Base-by-base conservation (phyloP, 2,113 vertebrate genomes). In the Irena cyanogastra region DNA sequence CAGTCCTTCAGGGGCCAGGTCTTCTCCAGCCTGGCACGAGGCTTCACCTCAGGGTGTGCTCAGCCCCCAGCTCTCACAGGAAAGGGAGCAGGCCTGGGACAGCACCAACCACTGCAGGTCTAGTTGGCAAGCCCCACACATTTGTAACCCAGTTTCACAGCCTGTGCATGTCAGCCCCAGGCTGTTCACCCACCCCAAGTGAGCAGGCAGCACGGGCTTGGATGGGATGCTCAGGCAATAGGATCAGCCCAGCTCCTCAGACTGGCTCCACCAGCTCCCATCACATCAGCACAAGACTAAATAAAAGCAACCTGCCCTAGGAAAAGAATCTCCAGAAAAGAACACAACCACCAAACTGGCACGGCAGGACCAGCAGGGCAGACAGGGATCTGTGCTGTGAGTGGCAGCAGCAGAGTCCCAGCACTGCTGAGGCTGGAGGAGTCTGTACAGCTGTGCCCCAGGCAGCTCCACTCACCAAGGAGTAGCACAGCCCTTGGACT, bases 291-390 rank as follows among this genome's bases (percentile, higher is more conserved):
- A 65, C 20, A 13, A 39, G 24, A 27, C 26, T 47, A 85, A 75
- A 63, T 27, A 52, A 71, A 84, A 91, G 66, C 70, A 65, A 57
- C 6, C 3, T 74, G 33, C 16, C 11, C 31, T 17, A 53, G 33
- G 54, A 94, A 50, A 41, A 65, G 15, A 61, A 18, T 28, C 19
- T 79, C 13, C 49, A 77, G 57, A 70, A 71, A 23, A 57, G 41
- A 77, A 45, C 13, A 54, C 0, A 0, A 22, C 19, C 10, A 6
- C 13, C 54, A 53, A 59, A 70, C 59, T 1, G 9, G 22, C 7
- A 52, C 0, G 3, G 35, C 28, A 79, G 31, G 37, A 52, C n/a
- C 42, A 79, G 16, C 0, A 2, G n/a, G 35, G 37, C 57, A 88
- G 41, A 52, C 4, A 1, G 2, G 11, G 33, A 50, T 53, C 31